These are phyloP conservation scores for Eumeta japonica DNA, from an alignment of 1,140 invertebrate genomes.

Conservation along the genomic window DNA sequence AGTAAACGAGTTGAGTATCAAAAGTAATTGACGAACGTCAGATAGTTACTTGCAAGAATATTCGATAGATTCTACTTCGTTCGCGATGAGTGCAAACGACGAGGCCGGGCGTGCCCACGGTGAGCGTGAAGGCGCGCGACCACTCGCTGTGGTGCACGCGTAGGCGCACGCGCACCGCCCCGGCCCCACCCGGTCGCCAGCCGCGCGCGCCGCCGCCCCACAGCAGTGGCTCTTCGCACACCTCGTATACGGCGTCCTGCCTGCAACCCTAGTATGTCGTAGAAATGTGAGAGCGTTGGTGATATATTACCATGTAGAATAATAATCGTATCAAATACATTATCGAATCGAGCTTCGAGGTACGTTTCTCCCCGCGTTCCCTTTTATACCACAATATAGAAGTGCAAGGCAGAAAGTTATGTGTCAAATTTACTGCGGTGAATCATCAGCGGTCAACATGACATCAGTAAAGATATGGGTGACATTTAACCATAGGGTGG, in stretches of 20 bases:
- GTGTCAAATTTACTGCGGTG: no score
- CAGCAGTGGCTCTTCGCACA: constrained; percentile 32
- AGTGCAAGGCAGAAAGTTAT: no score
- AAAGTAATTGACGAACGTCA: no score
- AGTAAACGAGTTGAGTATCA: no score
- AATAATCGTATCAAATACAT: neutral
- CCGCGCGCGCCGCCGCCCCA: constrained; percentile 19
- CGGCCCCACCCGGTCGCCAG: constrained; percentile 5
- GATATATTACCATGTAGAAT: neutral
- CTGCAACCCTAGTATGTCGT: constrained; percentile 26
- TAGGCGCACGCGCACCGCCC: constrained; percentile 25
- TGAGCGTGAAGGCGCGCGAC: constrained; percentile 28
- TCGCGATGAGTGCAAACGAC: constrained; percentile 37
- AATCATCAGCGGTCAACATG: no score
- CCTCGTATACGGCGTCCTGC: constrained; percentile 28
- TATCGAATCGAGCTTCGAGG: neutral
- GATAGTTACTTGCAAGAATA: no score
- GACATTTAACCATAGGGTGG: no score
- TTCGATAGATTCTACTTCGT: constrained; percentile 26
- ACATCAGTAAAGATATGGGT: no score
- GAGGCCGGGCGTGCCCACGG: constrained; percentile 32
- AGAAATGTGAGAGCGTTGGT: neutral
- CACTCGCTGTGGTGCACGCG: constrained; percentile 30
- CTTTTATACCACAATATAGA: no score
- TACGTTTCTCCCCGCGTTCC: neutral